Percentiles rank a stretch among this genome's conserved stretches.
Conservation (phyloP, 37 sponge, comb jelly and placozoan genomes). For the Bolinopsis microptera region DNA sequence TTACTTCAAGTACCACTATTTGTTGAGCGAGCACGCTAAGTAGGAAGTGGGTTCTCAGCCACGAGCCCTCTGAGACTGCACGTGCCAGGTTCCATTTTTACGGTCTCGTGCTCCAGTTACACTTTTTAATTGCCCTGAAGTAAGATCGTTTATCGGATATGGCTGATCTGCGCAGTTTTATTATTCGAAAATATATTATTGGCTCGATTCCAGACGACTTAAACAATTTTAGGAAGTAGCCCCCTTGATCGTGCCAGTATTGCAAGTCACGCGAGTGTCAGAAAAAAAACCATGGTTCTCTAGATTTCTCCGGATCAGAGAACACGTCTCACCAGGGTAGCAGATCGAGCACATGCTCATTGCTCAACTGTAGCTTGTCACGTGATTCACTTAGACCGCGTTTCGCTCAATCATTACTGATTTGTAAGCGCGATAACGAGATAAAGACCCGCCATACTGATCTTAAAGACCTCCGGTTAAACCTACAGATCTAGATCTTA, state of each 20-base stretch:
- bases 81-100: not conserved
- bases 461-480: not conserved
- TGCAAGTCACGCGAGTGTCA: too few relatives aligned
- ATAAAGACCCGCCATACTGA: not conserved
- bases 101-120: not conserved
- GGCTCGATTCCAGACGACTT: too few relatives aligned
- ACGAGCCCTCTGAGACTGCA: not conserved
- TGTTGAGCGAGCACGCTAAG: not conserved
- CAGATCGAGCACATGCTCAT: not conserved
- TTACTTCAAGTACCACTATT: not conserved
- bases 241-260: too few relatives aligned
- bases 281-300: too few relatives aligned
- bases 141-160: not conserved
- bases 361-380: not conserved
- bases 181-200: too few relatives aligned
- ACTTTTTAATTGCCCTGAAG: not conserved
- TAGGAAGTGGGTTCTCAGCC: not conserved
- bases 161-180: not conserved
- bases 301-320: not conserved
- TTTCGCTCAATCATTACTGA: constrained; percentile 48
- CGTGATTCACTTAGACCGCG: not conserved
- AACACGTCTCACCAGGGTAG: not conserved
- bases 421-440: constrained; percentile 33
- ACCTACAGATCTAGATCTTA: not conserved
- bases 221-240: too few relatives aligned